Evolutionary conservation across 2,888 invertebrate genomes (phyloP), one percentile per base, ranked within the genome.

Genomic region (Apamea crenata): DNA sequence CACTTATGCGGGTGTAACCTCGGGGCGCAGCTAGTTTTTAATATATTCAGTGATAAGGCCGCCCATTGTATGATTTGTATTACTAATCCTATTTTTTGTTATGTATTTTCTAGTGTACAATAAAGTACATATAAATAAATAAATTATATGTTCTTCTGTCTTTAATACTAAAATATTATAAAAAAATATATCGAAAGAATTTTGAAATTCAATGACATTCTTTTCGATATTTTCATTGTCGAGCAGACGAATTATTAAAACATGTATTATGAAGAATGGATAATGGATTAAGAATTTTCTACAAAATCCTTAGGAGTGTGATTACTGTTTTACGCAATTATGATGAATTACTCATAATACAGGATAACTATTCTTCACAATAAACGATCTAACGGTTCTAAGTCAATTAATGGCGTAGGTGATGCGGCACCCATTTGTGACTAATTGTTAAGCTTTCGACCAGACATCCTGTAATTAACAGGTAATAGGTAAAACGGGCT

Each of bases 401-500:
- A 53, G 12, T 68, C 61, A 76, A 25, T 59, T 10, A 21, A 36
- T 74, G 36, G 47, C 32, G 2, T 4, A 50, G 8, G 53, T 63
- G 21, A 63, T 61, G 16, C 25, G 1, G 10, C 4, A 10, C 3
- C 1, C 18, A 25, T 53, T 21, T 40, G 21, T 68, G 59, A 36
- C 76, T 50, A 32, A 75, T 25, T 50, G 18, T 29, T 29, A 81
- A 40, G 25, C 0, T 63, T n/a, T 53, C 0, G 44, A n/a, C 29
- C 32, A 25, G 40, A 74, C 40, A 4, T 40, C 14, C 0, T 32
- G 32, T 65, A 4, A 56, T 47, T 56, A 10, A 32, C 59, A 47
- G 63, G 63, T 47, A 53, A 71, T 32, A 59, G 56, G n/a, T 59
- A 50, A n/a, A n/a, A n/a, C n/a, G n/a, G n/a, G n/a, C n/a, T n/a